Conservation (phyloP, 1,140 invertebrate species). For the Lepidurus couesii region DNA sequence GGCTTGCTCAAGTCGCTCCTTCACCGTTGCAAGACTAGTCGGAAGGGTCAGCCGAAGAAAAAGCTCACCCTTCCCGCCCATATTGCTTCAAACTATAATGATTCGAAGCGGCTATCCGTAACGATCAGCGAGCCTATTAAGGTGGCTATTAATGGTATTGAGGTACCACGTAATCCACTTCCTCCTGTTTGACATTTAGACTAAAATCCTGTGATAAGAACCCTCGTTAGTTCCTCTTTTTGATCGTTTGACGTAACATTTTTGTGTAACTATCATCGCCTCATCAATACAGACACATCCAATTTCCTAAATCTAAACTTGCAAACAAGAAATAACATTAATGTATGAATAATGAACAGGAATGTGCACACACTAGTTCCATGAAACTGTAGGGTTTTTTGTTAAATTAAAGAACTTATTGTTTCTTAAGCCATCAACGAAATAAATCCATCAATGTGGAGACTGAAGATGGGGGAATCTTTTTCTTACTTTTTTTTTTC, state of each 20-base stretch:
- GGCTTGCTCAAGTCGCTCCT: slow-evolving; percentile 31
- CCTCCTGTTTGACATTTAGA: neutral
- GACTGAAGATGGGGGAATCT: neutral
- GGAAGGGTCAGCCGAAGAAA: slow-evolving; percentile 5
- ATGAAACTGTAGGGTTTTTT: neutral
- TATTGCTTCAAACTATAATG: slow-evolving; percentile 10
- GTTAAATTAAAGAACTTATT: slow-evolving; percentile 16
- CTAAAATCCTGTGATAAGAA: neutral
- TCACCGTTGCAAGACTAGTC: neutral
- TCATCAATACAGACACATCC: slow-evolving; percentile 22
- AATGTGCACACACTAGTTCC: slow-evolving; percentile 16
- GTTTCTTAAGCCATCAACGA: neutral
- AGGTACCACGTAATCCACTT: slow-evolving; percentile 26
- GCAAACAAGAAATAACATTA: slow-evolving; percentile 20
- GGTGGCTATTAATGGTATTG: slow-evolving; percentile 34
- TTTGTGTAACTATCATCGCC: slow-evolving; percentile 15
- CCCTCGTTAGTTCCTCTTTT: neutral
- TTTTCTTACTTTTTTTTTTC: slow-evolving; percentile 4
- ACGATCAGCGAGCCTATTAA: slow-evolving; percentile 35
- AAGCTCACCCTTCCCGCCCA: slow-evolving; percentile 23
- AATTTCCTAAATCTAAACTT: neutral
- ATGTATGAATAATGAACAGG: slow-evolving; percentile 19
- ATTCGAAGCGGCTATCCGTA: slow-evolving; percentile 23
- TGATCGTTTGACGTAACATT: neutral
- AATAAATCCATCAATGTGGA: neutral